Evolutionary conservation across 2,797 vertebrate species (phyloP).

Genomic region (Pseudochirops corinnae): DNA sequence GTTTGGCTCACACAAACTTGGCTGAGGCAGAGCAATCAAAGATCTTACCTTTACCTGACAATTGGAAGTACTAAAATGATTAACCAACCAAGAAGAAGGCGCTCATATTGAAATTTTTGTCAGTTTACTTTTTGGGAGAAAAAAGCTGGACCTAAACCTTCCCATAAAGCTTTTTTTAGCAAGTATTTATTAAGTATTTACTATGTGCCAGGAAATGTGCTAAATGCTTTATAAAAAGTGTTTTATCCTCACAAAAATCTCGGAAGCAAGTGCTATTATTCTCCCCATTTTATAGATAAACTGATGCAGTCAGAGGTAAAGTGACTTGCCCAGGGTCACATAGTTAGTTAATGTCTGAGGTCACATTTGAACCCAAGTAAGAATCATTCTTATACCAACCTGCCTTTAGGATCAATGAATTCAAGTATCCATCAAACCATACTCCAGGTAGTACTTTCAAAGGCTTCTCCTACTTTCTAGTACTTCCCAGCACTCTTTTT

Average conservation of each 20-base stretch:
- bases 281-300: not conserved
- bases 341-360: not conserved
- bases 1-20: not conserved
- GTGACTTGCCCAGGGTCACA: not conserved
- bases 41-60: not conserved
- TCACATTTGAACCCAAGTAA: not conserved
- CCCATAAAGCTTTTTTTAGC: not conserved
- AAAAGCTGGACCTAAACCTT: not conserved
- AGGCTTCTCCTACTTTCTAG: not conserved
- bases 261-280: not conserved
- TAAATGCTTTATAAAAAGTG: not conserved
- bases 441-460: not conserved
- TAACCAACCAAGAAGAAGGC: not conserved
- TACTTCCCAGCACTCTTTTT: not conserved
- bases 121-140: not conserved
- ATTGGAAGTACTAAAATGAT: not conserved
- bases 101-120: not conserved
- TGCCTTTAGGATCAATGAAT: not conserved
- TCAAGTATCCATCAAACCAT: not conserved
- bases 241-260: not conserved
- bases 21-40: not conserved
- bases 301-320: not conserved
- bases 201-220: not conserved
- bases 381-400: not conserved
- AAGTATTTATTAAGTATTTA: no score